Evolutionary conservation across 2,888 invertebrate genomes (phyloP).

Genomic region (Polia nebulosa): DNA sequence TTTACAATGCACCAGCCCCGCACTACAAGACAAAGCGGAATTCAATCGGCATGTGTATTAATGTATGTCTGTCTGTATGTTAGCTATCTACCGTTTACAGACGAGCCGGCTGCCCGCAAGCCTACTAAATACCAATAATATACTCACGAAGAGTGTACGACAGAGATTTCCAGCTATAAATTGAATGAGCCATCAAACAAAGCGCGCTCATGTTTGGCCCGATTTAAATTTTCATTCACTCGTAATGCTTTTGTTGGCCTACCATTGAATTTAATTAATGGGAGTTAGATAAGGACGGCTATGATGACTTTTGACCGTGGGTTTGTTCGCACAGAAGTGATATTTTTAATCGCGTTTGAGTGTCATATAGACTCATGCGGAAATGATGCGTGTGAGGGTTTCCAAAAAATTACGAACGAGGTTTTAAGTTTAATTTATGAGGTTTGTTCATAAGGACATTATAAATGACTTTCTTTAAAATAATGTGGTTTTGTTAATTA

Average conservation of each 20-base stretch:
- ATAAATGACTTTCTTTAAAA: neutral
- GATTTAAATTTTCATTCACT: slow-evolving; percentile 80
- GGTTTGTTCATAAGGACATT: neutral
- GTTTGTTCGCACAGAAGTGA: slow-evolving; percentile 56
- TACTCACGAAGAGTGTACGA: slow-evolving; percentile 83
- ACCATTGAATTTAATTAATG: slow-evolving; percentile 71
- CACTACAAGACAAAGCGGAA: slow-evolving; percentile 72
- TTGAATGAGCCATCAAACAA: slow-evolving; percentile 76
- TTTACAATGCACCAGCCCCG: slow-evolving; percentile 22
- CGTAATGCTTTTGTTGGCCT: slow-evolving; percentile 71
- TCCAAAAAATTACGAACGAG: slow-evolving; percentile 16
- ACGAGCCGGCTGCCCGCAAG: slow-evolving; percentile 79
- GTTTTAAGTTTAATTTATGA: slow-evolving; percentile 32
- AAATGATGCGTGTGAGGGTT: slow-evolving; percentile 24
- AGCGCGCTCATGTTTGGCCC: slow-evolving; percentile 72
- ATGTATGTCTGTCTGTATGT: slow-evolving; percentile 66
- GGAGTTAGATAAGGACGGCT: slow-evolving; percentile 67
- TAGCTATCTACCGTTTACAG: slow-evolving; percentile 84
- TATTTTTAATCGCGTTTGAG: slow-evolving; percentile 60
- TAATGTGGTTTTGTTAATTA: too few relatives aligned
- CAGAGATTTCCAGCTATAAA: slow-evolving; percentile 84
- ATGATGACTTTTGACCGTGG: slow-evolving; percentile 62
- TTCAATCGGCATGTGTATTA: slow-evolving; percentile 72
- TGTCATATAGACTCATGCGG: slow-evolving; percentile 31
- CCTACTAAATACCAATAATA: slow-evolving; percentile 85